Evolutionary conservation across 2,888 invertebrate species (phyloP).

Genomic region (Heterodera filipjevi): DNA sequence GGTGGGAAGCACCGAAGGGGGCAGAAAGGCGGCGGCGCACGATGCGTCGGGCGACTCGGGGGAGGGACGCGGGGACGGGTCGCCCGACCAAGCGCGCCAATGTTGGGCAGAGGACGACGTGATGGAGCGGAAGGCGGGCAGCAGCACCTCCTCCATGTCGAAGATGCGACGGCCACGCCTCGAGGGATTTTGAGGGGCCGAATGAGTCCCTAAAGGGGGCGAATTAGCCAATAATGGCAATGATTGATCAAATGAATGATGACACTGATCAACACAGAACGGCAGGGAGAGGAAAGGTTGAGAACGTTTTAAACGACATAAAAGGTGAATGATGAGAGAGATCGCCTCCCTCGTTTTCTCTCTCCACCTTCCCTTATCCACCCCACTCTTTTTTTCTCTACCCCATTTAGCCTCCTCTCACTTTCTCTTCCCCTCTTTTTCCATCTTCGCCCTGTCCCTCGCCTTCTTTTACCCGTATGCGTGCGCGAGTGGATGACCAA

Average conservation of each 20-base stretch:
- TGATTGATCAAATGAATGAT: too few relatives aligned
- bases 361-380: too few relatives aligned
- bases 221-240: too few relatives aligned
- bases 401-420: too few relatives aligned
- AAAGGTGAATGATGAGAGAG: too few relatives aligned
- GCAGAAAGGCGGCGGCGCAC: not conserved
- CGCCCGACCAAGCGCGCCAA: not conserved
- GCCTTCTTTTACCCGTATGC: constrained; percentile 75
- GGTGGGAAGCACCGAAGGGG: too few relatives aligned
- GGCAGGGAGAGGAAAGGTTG: too few relatives aligned
- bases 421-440: not conserved
- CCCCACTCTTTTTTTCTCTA: too few relatives aligned
- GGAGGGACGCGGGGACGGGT: not conserved
- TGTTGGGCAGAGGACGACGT: not conserved
- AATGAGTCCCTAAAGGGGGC: constrained; percentile 53
- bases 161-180: constrained; percentile 61
- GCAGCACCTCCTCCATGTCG: constrained; percentile 39
- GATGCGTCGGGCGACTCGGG: not conserved
- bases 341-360: too few relatives aligned
- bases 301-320: too few relatives aligned
- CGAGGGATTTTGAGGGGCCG: constrained; percentile 60
- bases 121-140: constrained; percentile 16
- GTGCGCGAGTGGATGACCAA: constrained; percentile 94
- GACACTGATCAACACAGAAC: too few relatives aligned
- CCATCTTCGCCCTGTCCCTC: not conserved